These are phyloP conservation scores for Acanthiza pusilla DNA, from an alignment of 2,797 vertebrate genomes.

Conservation along the genomic window DNA sequence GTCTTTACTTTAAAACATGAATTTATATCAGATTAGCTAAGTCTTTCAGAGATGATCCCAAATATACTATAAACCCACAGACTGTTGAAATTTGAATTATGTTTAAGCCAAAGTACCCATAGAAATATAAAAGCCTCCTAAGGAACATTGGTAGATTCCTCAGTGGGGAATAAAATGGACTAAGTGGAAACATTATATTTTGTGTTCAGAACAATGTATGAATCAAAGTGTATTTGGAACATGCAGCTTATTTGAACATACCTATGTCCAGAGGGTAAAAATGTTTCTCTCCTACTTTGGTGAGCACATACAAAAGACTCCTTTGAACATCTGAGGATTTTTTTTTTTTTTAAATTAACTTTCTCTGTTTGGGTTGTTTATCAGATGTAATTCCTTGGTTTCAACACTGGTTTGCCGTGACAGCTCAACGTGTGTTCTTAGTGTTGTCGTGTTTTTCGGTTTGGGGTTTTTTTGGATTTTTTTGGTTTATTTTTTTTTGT, in stretches of 20 bases:
- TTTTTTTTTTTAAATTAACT: neutral
- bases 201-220: neutral
- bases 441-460: neutral
- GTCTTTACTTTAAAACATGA: neutral
- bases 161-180: neutral
- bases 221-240: neutral
- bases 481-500: no score
- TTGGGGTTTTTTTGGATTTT: neutral
- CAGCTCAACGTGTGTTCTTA: neutral
- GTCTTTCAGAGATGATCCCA: neutral
- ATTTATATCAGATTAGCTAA: neutral
- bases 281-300: neutral
- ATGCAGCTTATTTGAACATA: neutral
- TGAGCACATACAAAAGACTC: neutral
- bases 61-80: neutral
- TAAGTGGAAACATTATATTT: neutral
- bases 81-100: neutral
- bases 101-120: neutral
- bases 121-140: slow-evolving; percentile 6
- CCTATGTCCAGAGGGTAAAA: neutral
- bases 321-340: neutral
- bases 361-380: neutral
- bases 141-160: neutral
- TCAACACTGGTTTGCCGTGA: neutral
- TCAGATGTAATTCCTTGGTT: neutral